phyloP scores from a whole-genome alignment of 2,113 vertebrate genomes.

The Falcunculus frontatus region DNA sequence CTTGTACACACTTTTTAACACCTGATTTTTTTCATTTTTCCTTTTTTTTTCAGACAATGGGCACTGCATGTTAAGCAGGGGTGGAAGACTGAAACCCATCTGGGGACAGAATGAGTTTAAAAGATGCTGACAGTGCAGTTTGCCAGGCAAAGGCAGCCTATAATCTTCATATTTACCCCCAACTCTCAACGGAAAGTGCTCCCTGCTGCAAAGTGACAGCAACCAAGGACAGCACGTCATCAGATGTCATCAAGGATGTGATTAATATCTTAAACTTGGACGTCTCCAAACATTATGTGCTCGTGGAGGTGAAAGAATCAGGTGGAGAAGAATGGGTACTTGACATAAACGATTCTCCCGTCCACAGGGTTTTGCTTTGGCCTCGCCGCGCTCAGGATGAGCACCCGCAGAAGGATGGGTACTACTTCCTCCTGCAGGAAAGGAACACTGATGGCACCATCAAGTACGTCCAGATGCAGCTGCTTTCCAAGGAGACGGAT shows the following conservation, averaged over 20 bases:
- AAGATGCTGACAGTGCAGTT: conserved; percentile 65
- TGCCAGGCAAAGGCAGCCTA: conserved; percentile 67
- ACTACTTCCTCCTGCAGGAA: conserved; percentile 90
- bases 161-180: conserved; percentile 85
- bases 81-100: conserved; percentile 77
- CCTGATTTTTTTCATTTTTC: not conserved
- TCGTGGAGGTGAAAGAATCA: conserved; percentile 83
- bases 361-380: conserved; percentile 85
- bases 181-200: conserved; percentile 65
- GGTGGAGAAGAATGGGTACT: conserved; percentile 79
- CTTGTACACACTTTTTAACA: not conserved
- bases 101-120: conserved; percentile 84
- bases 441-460: conserved; percentile 81
- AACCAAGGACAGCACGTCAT: conserved; percentile 71
- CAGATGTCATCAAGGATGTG: conserved; percentile 76
- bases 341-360: conserved; percentile 73
- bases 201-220: conserved; percentile 80
- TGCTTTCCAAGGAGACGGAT: conserved; percentile 76
- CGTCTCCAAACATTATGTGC: conserved; percentile 67
- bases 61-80: conserved; percentile 63
- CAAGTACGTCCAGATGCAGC: conserved; percentile 82
- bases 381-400: conserved; percentile 78
- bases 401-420: conserved; percentile 79
- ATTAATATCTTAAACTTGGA: conserved; percentile 76
- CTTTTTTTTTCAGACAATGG: conserved; percentile 69